phyloP scores from a whole-genome alignment of 2,888 invertebrate species.

The Eremobia ochroleuca region DNA sequence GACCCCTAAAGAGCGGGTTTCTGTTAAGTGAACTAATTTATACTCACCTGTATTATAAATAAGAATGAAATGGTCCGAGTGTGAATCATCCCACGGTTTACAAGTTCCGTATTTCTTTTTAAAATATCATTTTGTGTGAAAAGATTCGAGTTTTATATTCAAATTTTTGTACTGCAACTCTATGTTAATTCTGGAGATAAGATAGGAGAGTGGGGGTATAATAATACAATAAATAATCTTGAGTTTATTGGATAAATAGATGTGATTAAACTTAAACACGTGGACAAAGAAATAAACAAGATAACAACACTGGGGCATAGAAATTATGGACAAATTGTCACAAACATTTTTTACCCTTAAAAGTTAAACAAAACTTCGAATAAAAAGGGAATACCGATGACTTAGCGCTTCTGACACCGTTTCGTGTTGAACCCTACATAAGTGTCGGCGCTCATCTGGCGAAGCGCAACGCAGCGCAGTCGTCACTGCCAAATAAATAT shows the following conservation, averaged over 20 bases:
- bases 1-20: constrained; percentile 89
- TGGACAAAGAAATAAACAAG: neutral
- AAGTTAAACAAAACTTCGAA: neutral
- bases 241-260: constrained; percentile 2
- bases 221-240: constrained; percentile 11
- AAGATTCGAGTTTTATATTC: constrained; percentile 43
- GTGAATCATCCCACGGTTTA: constrained; percentile 65
- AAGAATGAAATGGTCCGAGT: constrained; percentile 77
- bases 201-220: constrained; percentile 18
- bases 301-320: neutral
- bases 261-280: neutral
- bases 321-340: constrained; percentile 10
- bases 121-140: constrained; percentile 41
- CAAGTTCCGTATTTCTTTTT: constrained; percentile 64
- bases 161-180: constrained; percentile 53
- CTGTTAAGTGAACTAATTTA: constrained; percentile 90
- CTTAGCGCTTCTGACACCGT: constrained; percentile 28
- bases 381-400: constrained; percentile 40
- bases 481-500: no score
- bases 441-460: no score
- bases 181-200: constrained; percentile 52
- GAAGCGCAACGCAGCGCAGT: no score
- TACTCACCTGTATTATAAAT: constrained; percentile 88
- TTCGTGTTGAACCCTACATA: constrained; percentile 59
- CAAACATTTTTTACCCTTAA: neutral